A percentile compares a stretch with the other conserved stretches of the same genome.
Conservation (phyloP, 2,888 invertebrate species). For the Mylabris sibirica region DNA sequence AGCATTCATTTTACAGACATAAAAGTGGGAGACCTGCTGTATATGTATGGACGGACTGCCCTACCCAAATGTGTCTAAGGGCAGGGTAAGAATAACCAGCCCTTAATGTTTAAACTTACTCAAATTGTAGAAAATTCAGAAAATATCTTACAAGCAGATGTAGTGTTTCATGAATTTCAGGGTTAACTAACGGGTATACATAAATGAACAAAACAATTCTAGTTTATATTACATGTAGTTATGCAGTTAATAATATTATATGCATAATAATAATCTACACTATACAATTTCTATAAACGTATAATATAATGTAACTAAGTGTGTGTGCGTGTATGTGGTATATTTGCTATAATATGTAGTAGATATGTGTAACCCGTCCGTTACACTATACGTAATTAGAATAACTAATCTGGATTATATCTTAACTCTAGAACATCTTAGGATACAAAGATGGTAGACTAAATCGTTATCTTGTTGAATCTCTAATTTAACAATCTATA, state of each 20-base stretch:
- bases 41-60: too few species aligned
- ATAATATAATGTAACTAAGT: too few species aligned
- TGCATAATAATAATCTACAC: conserved; percentile 37
- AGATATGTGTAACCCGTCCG: conserved; percentile 41
- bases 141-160: not conserved
- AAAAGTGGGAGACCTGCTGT: too few species aligned
- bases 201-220: too few species aligned
- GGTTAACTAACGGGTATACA: too few species aligned
- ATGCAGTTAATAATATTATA: conserved; percentile 30
- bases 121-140: too few species aligned
- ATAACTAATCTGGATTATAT: conserved; percentile 53
- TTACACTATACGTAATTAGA: conserved; percentile 54
- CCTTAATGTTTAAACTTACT: too few species aligned
- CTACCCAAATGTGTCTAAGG: too few species aligned
- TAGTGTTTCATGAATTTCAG: not conserved
- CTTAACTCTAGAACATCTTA: conserved; percentile 42
- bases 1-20: too few species aligned
- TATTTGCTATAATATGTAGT: not conserved
- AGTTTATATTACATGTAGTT: conserved; percentile 3
- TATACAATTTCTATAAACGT: conserved; percentile 15
- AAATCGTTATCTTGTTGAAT: not conserved
- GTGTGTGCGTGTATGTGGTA: not conserved
- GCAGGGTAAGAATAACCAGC: too few species aligned
- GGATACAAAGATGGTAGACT: not conserved
- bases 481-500: not conserved